Evolutionary conservation across 2,797 vertebrate species (phyloP).

Genomic region (Lithobates pipiens): DNA sequence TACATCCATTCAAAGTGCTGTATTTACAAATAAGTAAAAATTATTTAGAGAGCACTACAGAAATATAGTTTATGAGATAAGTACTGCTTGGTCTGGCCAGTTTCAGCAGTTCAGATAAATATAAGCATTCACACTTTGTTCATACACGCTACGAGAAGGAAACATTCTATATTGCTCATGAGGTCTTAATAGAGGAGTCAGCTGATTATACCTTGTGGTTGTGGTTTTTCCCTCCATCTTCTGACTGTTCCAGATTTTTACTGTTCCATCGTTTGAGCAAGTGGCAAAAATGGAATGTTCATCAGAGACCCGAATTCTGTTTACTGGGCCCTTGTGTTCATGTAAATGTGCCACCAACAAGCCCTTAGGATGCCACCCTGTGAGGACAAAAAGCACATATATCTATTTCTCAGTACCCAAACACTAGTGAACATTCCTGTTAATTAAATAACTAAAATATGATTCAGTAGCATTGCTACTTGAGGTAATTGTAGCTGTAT

Average conservation of each 20-base stretch:
- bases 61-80: too few relatives aligned
- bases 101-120: too few relatives aligned
- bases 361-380: slow-evolving; percentile 97
- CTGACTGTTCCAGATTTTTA: slow-evolving; percentile 98
- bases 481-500: too few relatives aligned
- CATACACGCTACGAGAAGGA: too few relatives aligned
- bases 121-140: not conserved
- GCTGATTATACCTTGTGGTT: slow-evolving; percentile 86
- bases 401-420: not conserved
- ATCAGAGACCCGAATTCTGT: slow-evolving; percentile 92
- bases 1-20: too few relatives aligned
- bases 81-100: too few relatives aligned
- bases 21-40: too few relatives aligned
- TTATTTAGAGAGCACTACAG: too few relatives aligned
- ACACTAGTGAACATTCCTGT: not conserved
- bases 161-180: too few relatives aligned
- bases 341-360: slow-evolving; percentile 95
- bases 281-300: slow-evolving; percentile 97
- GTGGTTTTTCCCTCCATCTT: slow-evolving; percentile 99
- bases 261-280: slow-evolving; percentile 94
- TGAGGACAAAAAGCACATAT: not conserved
- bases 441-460: not conserved
- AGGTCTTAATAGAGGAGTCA: too few relatives aligned
- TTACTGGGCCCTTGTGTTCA: slow-evolving; percentile 94
- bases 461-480: too few relatives aligned